Conservation (phyloP, 2,797 vertebrate species). For the Nothura maculosa region DNA sequence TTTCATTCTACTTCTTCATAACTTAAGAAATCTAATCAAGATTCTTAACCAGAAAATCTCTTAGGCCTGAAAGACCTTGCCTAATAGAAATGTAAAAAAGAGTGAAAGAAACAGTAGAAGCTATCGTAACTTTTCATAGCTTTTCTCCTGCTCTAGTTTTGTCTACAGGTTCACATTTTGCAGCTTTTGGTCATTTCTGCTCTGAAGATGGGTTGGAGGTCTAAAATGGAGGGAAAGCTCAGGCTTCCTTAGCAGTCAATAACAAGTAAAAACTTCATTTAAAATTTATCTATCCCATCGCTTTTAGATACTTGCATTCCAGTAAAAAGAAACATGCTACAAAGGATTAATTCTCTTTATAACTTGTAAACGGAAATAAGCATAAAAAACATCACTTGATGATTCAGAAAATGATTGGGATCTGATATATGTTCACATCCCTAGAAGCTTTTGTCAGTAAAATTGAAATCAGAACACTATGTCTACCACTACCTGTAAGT, state of each 20-base stretch:
- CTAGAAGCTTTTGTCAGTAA: background rate
- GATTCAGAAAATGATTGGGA: background rate
- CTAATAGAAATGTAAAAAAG: background rate
- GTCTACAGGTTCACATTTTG: background rate
- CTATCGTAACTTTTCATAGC: accelerated
- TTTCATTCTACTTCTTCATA: background rate
- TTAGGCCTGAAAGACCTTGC: background rate
- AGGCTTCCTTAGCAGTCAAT: background rate
- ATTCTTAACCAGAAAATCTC: background rate
- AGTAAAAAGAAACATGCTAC: background rate
- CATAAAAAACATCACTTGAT: background rate
- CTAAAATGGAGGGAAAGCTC: background rate
- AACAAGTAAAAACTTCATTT: background rate
- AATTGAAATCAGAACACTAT: background rate
- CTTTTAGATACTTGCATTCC: background rate
- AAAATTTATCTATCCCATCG: background rate
- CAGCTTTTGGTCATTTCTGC: background rate
- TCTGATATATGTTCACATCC: background rate
- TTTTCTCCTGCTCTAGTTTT: background rate
- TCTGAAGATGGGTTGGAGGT: background rate
- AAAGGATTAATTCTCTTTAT: background rate
- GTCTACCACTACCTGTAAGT: background rate
- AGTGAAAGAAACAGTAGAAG: background rate
- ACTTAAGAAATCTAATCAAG: background rate
- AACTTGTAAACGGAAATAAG: background rate